Evolutionary conservation across 2,113 vertebrate species (phyloP).

Genomic region (Macrotus californicus): DNA sequence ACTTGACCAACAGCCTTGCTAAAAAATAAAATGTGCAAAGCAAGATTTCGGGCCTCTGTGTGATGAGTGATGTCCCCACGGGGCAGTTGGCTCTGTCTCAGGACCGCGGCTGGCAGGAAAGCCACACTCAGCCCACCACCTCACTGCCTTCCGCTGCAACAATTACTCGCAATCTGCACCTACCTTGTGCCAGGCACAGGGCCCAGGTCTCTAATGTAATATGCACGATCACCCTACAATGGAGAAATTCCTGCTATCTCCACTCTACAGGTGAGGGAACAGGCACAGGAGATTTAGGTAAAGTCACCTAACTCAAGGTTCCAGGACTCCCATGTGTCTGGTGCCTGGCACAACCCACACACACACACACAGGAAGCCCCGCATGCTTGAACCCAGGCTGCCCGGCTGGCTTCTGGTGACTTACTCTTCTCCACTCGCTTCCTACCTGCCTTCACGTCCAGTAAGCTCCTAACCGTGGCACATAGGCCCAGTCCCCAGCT

Average conservation of each 20-base stretch:
- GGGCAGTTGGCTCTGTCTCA: background rate
- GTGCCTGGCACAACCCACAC: accelerated
- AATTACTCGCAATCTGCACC: too few relatives aligned
- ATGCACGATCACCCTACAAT: background rate
- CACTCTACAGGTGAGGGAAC: too few relatives aligned
- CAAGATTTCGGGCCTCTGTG: background rate
- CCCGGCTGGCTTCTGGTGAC: background rate
- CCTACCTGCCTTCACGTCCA: background rate
- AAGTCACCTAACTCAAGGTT: background rate
- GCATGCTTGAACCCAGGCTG: background rate
- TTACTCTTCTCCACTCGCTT: background rate
- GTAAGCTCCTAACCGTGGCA: too few relatives aligned
- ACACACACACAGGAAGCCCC: too few relatives aligned
- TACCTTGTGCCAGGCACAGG: background rate
- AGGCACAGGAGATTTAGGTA: too few relatives aligned
- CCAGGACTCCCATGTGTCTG: accelerated
- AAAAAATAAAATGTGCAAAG: background rate
- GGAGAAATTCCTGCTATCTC: background rate
- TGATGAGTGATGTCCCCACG: background rate
- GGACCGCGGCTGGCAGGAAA: background rate
- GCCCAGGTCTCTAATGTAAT: background rate
- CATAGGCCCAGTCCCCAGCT: background rate
- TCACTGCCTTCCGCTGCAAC: background rate
- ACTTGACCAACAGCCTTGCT: background rate
- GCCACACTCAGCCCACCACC: background rate